Evolutionary conservation across 2,797 vertebrate species (phyloP).

Genomic region (Premnoplex brunnescens): DNA sequence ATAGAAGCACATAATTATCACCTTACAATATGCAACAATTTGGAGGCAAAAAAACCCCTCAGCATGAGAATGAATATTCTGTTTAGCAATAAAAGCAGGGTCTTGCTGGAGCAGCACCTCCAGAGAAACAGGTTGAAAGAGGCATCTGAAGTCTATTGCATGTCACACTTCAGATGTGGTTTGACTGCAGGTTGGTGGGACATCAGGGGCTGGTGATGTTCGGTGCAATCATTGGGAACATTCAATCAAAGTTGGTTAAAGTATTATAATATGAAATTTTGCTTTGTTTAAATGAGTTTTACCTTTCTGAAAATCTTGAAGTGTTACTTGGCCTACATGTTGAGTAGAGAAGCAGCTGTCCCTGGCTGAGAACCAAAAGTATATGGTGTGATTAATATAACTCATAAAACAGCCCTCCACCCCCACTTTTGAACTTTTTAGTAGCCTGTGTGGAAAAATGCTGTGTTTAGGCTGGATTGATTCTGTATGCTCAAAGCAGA

Average conservation of each 20-base stretch:
- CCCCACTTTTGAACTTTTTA: background rate
- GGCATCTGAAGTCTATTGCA: background rate
- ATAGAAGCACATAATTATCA: background rate
- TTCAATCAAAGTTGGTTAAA: background rate
- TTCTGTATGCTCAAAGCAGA: background rate
- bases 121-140: background rate
- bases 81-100: background rate
- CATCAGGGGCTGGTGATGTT: background rate
- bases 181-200: background rate
- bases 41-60: background rate
- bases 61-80: background rate
- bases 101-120: accelerated
- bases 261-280: background rate
- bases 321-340: background rate
- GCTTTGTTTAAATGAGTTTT: background rate
- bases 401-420: accelerated
- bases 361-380: background rate
- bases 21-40: background rate
- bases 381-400: background rate
- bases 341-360: background rate
- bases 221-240: background rate
- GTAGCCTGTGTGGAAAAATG: background rate
- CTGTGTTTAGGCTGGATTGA: background rate
- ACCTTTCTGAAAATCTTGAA: background rate
- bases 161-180: background rate